Conservation (phyloP, 1,140 invertebrate species). For the Bombus polaris region DNA sequence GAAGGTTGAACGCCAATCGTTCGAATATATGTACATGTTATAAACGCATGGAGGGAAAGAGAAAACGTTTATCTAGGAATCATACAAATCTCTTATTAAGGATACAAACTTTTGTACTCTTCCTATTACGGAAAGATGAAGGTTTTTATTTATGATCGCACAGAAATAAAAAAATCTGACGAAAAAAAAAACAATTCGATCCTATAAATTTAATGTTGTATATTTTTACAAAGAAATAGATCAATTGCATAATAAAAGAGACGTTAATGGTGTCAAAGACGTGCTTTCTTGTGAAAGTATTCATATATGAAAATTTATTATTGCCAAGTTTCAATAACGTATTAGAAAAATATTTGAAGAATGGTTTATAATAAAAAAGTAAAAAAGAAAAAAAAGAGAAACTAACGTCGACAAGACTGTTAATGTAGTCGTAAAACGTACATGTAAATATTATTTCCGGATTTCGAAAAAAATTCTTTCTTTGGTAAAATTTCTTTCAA, state of each 20-base stretch:
- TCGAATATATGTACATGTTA: constrained; percentile 17
- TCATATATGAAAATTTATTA: constrained; percentile 47
- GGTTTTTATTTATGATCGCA: constrained; percentile 64
- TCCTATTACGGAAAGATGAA: constrained; percentile 53
- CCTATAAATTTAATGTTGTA: constrained; percentile 58
- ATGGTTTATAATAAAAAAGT: constrained; percentile 32
- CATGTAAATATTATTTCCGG: constrained; percentile 21
- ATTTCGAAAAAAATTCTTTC: neutral
- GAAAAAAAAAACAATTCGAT: constrained; percentile 42
- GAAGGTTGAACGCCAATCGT: constrained; percentile 36
- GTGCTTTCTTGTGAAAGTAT: constrained; percentile 64
- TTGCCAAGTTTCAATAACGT: constrained; percentile 52
- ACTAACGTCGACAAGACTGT: constrained; percentile 45
- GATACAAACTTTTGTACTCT: constrained; percentile 63
- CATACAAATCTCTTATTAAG: constrained; percentile 45
- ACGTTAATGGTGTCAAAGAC: constrained; percentile 47
- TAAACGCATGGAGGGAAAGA: constrained; percentile 44
- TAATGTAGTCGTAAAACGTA: constrained; percentile 33
- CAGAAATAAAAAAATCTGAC: constrained; percentile 53
- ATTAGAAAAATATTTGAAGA: constrained; percentile 43
- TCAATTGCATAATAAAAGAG: constrained; percentile 38
- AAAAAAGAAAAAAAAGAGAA: constrained; percentile 26
- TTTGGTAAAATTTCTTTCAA: neutral
- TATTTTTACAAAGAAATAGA: constrained; percentile 64
- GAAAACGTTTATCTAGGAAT: constrained; percentile 57